Conservation (phyloP, 2,888 invertebrate genomes). For the Synanthedon andrenaeformis region DNA sequence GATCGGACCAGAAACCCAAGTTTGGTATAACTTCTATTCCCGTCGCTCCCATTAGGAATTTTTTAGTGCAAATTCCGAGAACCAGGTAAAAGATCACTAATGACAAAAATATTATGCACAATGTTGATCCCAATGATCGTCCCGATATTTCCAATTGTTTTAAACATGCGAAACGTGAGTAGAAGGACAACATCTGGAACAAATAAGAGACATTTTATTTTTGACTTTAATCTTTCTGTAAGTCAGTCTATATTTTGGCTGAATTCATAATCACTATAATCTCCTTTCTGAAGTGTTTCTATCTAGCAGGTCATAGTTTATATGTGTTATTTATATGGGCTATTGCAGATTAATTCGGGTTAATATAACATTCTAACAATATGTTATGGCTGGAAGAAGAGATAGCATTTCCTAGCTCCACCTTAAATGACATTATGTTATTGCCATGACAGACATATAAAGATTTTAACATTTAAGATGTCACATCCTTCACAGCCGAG, state of each 20-base stretch:
- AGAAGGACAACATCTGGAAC: conserved; percentile 63
- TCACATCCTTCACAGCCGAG: too few species aligned
- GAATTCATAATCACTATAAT: background rate
- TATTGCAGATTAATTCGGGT: too few species aligned
- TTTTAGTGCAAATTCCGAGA: conserved; percentile 74
- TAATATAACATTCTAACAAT: too few species aligned
- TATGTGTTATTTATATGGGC: too few species aligned
- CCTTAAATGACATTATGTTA: too few species aligned
- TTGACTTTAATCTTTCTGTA: background rate
- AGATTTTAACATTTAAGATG: too few species aligned
- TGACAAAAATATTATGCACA: conserved; percentile 74
- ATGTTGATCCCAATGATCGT: conserved; percentile 73
- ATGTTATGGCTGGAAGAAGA: too few species aligned
- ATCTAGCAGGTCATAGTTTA: too few species aligned
- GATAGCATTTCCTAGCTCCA: too few species aligned
- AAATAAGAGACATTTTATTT: background rate
- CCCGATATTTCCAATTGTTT: conserved; percentile 35
- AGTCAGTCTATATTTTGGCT: background rate
- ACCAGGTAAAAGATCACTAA: conserved; percentile 71
- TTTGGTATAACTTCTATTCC: conserved; percentile 82
- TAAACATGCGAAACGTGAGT: conserved; percentile 62
- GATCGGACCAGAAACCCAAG: conserved; percentile 77
- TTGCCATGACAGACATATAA: too few species aligned
- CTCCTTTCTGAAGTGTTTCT: too few species aligned
- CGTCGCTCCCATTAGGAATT: conserved; percentile 77